These are phyloP conservation scores for Caenorhabditis virilis DNA, from an alignment of 2,888 invertebrate genomes.

Conservation along the genomic window DNA sequence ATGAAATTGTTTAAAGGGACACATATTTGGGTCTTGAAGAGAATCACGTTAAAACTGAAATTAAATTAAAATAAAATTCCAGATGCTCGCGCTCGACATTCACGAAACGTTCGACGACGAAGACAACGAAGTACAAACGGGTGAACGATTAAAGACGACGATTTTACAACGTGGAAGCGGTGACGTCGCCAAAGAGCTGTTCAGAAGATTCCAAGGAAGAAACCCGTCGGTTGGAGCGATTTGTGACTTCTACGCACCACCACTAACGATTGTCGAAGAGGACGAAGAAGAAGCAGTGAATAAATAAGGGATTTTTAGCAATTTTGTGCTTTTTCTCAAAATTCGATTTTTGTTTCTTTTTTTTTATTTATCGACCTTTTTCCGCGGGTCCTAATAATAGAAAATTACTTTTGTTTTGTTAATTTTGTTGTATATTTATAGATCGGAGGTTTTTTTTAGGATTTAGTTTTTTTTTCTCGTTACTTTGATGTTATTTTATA, in stretches of 20 bases:
- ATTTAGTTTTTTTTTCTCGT: not conserved
- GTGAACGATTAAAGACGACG: slow-evolving; percentile 62
- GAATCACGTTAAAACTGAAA: not conserved
- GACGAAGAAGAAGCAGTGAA: slow-evolving; percentile 10
- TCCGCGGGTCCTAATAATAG: slow-evolving; percentile 1
- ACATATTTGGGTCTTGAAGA: too few species aligned
- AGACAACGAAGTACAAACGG: slow-evolving; percentile 58
- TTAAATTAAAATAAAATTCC: slow-evolving; percentile 9
- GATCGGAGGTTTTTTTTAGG: not conserved
- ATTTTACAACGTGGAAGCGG: slow-evolving; percentile 60
- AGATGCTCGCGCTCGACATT: slow-evolving; percentile 68
- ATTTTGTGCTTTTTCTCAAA: not conserved
- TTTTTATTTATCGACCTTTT: too few species aligned
- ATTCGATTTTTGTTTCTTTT: slow-evolving; percentile 1
- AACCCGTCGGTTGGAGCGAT: slow-evolving; percentile 67
- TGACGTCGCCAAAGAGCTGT: slow-evolving; percentile 64
- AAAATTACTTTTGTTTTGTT: slow-evolving; percentile 2
- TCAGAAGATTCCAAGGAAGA: slow-evolving; percentile 65
- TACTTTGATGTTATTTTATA: not conserved
- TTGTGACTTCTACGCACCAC: slow-evolving; percentile 67
- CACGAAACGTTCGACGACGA: slow-evolving; percentile 66
- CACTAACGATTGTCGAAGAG: slow-evolving; percentile 43
- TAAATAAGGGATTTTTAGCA: not conserved
- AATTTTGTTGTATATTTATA: not conserved
- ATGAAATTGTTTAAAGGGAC: too few species aligned